A percentile compares a stretch with the other conserved stretches of the same genome.
These are phyloP conservation scores for Sterna hirundo DNA, from an alignment of 2,113 vertebrate species.

Conservation along the genomic window DNA sequence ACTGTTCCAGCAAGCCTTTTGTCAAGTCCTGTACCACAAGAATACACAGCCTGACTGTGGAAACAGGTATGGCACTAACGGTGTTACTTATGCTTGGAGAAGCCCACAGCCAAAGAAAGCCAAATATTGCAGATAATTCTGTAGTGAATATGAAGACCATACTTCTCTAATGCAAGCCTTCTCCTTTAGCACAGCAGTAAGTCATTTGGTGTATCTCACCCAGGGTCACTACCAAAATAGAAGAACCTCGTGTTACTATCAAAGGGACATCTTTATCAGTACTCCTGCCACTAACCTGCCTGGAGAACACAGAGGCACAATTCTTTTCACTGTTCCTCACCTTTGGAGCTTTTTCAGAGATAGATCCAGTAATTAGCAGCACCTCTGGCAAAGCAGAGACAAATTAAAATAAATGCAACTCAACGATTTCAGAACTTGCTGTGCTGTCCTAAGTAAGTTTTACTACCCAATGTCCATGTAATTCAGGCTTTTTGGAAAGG, in stretches of 20 bases:
- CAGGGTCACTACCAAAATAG: background rate
- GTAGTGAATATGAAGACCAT: background rate
- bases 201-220: background rate
- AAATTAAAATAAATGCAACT: background rate
- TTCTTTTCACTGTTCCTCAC: background rate
- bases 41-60: background rate
- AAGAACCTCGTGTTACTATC: background rate
- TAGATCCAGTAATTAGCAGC: background rate
- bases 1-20: background rate
- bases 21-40: background rate
- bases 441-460: background rate
- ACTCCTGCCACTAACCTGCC: background rate
- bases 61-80: background rate
- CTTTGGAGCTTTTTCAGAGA: background rate
- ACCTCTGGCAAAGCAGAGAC: background rate
- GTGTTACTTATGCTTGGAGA: background rate
- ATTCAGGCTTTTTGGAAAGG: background rate
- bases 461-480: background rate
- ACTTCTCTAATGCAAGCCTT: background rate
- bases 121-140: background rate
- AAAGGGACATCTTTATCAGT: background rate
- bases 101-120: background rate
- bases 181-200: background rate
- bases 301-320: background rate
- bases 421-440: background rate